These are phyloP conservation scores for Stichopus horrens DNA, from an alignment of 53 echinoderm and acorn worm genomes.

Conservation along the genomic window DNA sequence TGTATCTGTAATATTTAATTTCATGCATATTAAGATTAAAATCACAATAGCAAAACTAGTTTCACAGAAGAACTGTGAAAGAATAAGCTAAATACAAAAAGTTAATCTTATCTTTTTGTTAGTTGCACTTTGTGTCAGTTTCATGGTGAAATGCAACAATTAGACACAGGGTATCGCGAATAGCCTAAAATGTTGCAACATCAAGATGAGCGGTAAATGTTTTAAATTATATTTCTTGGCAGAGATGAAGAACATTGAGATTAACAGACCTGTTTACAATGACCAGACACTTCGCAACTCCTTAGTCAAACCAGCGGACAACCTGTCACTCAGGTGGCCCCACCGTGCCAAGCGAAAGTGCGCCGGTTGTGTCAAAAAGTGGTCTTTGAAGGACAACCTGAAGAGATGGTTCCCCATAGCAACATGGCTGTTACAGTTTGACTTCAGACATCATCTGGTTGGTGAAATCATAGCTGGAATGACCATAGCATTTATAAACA, in stretches of 20 bases:
- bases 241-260: slow-evolving; percentile 4
- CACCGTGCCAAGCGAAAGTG: not conserved
- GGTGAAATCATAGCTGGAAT: slow-evolving; percentile 58
- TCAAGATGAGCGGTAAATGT: too few relatives aligned
- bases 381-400: not conserved
- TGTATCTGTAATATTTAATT: too few relatives aligned
- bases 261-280: slow-evolving; percentile 14
- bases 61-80: too few relatives aligned
- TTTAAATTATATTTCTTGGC: not conserved
- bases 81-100: too few relatives aligned
- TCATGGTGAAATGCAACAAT: too few relatives aligned
- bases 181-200: too few relatives aligned
- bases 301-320: not conserved
- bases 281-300: not conserved
- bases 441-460: slow-evolving; percentile 24
- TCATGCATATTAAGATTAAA: too few relatives aligned
- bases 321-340: not conserved
- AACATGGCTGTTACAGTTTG: slow-evolving; percentile 53
- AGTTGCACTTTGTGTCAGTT: too few relatives aligned
- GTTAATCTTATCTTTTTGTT: too few relatives aligned
- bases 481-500: slow-evolving; percentile 56
- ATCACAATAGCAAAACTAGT: too few relatives aligned
- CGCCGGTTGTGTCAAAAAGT: not conserved
- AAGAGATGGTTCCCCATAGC: slow-evolving; percentile 41
- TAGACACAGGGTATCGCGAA: too few relatives aligned